These are phyloP conservation scores for Phymorhynchus buccinoides DNA, from an alignment of 1,140 invertebrate genomes.

Conservation along the genomic window DNA sequence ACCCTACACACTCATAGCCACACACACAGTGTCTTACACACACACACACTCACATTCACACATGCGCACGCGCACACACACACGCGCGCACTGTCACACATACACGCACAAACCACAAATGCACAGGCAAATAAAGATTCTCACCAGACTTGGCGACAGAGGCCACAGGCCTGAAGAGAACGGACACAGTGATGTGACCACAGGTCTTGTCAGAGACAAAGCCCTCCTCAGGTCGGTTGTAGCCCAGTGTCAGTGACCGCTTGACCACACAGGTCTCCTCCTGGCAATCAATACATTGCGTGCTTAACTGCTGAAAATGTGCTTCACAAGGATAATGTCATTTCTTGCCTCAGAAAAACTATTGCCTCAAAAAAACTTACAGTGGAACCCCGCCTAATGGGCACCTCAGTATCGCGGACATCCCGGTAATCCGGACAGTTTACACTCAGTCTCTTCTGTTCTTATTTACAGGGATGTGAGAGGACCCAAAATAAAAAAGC, in stretches of 20 bases:
- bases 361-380: neutral
- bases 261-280: conserved; percentile 56
- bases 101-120: neutral
- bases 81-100: neutral
- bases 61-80: neutral
- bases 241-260: conserved; percentile 61
- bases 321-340: no score
- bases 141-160: conserved; percentile 72
- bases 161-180: conserved; percentile 76
- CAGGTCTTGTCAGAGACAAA: conserved; percentile 72
- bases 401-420: no score
- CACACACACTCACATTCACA: no score
- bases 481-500: no score
- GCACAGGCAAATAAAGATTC: neutral
- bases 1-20: no score
- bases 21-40: no score
- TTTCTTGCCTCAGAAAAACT: no score
- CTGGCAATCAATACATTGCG: conserved; percentile 49
- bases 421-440: no score
- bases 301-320: no score
- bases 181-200: conserved; percentile 75
- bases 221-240: conserved; percentile 61
- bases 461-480: no score
- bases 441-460: no score
- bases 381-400: no score